phyloP scores from a whole-genome alignment of 2,888 invertebrate species.

The Arge pagana region DNA sequence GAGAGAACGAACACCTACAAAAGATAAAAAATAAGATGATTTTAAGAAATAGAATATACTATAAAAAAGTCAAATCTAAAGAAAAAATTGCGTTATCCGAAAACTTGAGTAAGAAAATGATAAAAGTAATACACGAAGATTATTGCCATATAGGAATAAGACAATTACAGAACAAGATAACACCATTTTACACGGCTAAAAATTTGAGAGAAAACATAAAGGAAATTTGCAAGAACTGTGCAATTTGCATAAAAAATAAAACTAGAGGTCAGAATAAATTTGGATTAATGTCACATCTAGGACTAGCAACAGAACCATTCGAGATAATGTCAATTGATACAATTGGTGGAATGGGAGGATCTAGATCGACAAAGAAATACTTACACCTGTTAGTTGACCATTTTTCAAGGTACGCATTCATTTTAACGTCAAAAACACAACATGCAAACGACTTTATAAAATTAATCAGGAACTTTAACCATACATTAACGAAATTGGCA shows the following conservation, averaged over 20 bases:
- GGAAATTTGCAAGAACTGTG: neutral
- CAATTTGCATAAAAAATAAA: neutral
- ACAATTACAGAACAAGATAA: constrained; percentile 23
- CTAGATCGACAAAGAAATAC: constrained; percentile 28
- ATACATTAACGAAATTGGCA: too few species aligned
- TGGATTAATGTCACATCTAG: constrained; percentile 1
- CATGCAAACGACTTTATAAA: constrained; percentile 31
- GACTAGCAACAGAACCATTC: neutral
- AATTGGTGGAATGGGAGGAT: constrained; percentile 30
- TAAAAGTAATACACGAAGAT: neutral
- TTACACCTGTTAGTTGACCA: neutral
- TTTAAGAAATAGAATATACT: constrained; percentile 14
- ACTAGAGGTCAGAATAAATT: neutral
- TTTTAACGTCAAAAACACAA: constrained; percentile 31
- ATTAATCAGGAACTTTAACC: constrained; percentile 20
- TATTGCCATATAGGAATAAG: constrained; percentile 26
- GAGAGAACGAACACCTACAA: too few species aligned
- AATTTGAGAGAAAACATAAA: constrained; percentile 17
- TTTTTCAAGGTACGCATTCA: constrained; percentile 14
- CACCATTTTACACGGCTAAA: constrained; percentile 17
- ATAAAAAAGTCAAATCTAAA: constrained; percentile 14
- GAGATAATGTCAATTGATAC: constrained; percentile 5
- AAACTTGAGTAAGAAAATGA: constrained; percentile 13
- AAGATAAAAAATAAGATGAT: neutral
- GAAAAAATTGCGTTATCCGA: constrained; percentile 25